Evolutionary conservation across 2,797 vertebrate species (phyloP), one percentile per base, ranked within the genome.

Genomic region (Sphenodon punctatus): DNA sequence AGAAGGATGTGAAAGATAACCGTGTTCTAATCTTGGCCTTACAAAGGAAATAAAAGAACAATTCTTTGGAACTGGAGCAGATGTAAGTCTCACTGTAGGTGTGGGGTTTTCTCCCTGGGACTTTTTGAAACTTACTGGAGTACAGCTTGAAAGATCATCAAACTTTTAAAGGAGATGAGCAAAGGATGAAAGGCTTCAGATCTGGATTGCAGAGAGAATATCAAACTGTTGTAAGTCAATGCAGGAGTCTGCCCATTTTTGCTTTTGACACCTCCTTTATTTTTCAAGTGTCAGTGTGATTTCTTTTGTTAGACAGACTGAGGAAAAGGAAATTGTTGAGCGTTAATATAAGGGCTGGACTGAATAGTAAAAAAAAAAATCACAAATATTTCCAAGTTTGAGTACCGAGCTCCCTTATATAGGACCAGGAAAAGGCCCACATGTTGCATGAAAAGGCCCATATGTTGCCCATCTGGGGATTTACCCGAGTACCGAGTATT

Each of bases 141-240:
- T 59, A 56, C 0, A 2, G 69, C 38, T 81, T 75, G 42, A 77
- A 88, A 89, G 67, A 80, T n/a, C 69, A 80, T 34, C n/a, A 27
- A 30, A 27, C 12, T 65, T 88, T 75, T 75, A 84, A 80, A 75
- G 12, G 27, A 59, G 71, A 77, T 10, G 53, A 89, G 79, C 48
- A 86, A 86, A 90, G 12, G 5, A 45, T 75, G 30, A 30, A 74
- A 84, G 27, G 22, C 65, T 90, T 89, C 87, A n/a, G 67, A 67
- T 69, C 69, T 14, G 39, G 34, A 22, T 30, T 69, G 67, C 72
- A 75, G 49, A 53, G 81, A 38, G 71, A 46, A 80, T 88, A 77
- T 59, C n/a, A 61, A 22, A 67, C 74, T 39, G 1, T 61, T 76
- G 80, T 46, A 84, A 79, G 22, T 46, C 41, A 82, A 67, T 22